Percentiles rank a stretch among this genome's conserved stretches.
phyloP scores from a whole-genome alignment of 1,140 invertebrate genomes.

The Solenopsis invicta region DNA sequence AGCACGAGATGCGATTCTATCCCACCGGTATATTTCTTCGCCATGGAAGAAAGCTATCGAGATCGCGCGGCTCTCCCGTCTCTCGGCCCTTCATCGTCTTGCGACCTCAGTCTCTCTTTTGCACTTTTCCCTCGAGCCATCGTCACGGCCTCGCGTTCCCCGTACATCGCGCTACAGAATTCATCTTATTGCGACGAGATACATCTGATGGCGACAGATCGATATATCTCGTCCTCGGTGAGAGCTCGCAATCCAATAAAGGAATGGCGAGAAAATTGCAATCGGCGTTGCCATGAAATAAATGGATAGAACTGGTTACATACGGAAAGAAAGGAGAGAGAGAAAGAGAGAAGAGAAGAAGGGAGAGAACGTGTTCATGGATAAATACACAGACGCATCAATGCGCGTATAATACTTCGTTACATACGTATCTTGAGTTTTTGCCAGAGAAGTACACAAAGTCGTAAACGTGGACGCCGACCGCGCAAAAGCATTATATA shows the following conservation, averaged over 20 bases:
- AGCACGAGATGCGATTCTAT: conserved; percentile 56
- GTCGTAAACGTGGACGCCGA: not conserved
- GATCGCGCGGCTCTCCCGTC: conserved; percentile 25
- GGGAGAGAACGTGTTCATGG: conserved; percentile 6
- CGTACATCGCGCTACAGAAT: conserved; percentile 70
- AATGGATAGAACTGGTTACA: conserved; percentile 50
- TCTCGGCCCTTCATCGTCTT: conserved; percentile 17
- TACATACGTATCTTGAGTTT: not conserved
- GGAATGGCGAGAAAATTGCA: conserved; percentile 74
- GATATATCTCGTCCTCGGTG: conserved; percentile 73
- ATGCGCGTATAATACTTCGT: conserved; percentile 2
- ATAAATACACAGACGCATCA: not conserved
- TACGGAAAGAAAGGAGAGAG: not conserved
- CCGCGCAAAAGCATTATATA: not conserved
- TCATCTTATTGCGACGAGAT: conserved; percentile 76
- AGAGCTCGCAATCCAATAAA: conserved; percentile 74
- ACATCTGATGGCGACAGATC: conserved; percentile 69
- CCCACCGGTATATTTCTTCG: conserved; percentile 37
- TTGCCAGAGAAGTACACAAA: not conserved
- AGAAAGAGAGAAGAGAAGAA: not conserved
- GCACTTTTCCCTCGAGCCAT: not conserved
- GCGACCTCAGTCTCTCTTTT: not conserved
- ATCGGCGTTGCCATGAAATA: conserved; percentile 65
- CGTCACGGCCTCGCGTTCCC: conserved; percentile 26
- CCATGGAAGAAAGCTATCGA: conserved; percentile 64